Conservation (phyloP, 2,113 vertebrate species). For the Cettia cetti region DNA sequence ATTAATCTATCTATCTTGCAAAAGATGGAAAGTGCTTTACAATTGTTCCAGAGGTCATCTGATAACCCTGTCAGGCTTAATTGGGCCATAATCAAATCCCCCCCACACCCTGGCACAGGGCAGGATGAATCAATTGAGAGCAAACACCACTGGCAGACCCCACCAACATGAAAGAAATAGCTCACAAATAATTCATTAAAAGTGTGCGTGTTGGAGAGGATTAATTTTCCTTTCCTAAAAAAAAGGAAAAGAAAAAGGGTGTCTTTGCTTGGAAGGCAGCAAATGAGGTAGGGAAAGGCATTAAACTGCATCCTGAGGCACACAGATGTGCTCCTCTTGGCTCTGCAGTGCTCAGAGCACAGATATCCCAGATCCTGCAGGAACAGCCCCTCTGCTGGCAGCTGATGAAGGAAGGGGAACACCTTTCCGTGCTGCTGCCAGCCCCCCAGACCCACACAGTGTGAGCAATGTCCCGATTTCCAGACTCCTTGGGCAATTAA, state of each 20-base stretch:
- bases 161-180: not conserved
- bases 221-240: slow-evolving; percentile 57
- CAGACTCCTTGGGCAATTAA: not conserved
- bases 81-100: slow-evolving; percentile 26
- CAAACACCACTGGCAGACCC: slow-evolving; percentile 33
- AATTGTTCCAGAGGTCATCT: not conserved
- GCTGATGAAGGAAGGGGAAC: not conserved
- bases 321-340: not conserved
- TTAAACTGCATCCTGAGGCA: not conserved
- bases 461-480: not conserved
- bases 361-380: not conserved
- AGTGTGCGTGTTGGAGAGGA: not conserved
- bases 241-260: not conserved
- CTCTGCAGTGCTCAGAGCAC: not conserved
- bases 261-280: not conserved
- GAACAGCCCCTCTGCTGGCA: not conserved
- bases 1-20: not conserved
- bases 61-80: slow-evolving; percentile 63
- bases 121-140: not conserved
- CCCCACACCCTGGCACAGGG: not conserved
- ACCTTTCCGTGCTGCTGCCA: not conserved
- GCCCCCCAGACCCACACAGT: fast-evolving
- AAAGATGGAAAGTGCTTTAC: slow-evolving; percentile 8
- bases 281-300: not conserved
- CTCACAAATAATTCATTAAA: slow-evolving; percentile 35